Evolutionary conservation across 2,888 invertebrate species (phyloP), one percentile per base, ranked within the genome.

Genomic region (Aproaerema taeniolella): DNA sequence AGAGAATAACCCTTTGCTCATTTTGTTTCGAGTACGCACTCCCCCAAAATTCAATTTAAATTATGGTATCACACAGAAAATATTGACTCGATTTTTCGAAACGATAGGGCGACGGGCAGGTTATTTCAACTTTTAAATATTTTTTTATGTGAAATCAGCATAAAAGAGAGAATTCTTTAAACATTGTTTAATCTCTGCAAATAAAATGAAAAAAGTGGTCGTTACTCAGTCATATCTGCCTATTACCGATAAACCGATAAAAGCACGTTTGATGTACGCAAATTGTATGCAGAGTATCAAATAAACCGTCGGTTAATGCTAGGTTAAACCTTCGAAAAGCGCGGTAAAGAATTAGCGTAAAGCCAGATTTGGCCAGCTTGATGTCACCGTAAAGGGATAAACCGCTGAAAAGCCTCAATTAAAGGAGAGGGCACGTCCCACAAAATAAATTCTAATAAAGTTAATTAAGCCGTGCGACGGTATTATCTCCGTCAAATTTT

Each of bases 361-460:
- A 61, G 60, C 50, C 56, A 58, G 58, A 59, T 61, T 56, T 48
- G 41, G 47, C 46, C 40, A 40, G 46, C 45, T 53, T 45, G 39
- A 50, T 50, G 51, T 49, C 41, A 35, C 35, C 35, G 38, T 46
- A 55, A 56, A 59, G 50, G 61, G 59, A 56, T 62, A 59, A 67
- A 43, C 33, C 32, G 37, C 36, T 33, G 28, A 10, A 29, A 65
- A 60, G 52, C 51, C 53, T 49, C 55, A 55, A 58, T 64, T 62
- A 63, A 60, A 47, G 45, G 47, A 55, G 40, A 53, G 53, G 55
- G 69, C 73, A 76, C 75, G 76, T 77, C 63, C 58, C 58, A 45
- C 59, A 61, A 68, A 79, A 80, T 79, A 82, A 81, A 83, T 82
- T 82, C 73, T 73, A 82, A 81, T 82, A 75, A 81, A 79, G 66